These are phyloP conservation scores for Nannospalax galili DNA, from an alignment of 2,113 vertebrate genomes.

Conservation along the genomic window DNA sequence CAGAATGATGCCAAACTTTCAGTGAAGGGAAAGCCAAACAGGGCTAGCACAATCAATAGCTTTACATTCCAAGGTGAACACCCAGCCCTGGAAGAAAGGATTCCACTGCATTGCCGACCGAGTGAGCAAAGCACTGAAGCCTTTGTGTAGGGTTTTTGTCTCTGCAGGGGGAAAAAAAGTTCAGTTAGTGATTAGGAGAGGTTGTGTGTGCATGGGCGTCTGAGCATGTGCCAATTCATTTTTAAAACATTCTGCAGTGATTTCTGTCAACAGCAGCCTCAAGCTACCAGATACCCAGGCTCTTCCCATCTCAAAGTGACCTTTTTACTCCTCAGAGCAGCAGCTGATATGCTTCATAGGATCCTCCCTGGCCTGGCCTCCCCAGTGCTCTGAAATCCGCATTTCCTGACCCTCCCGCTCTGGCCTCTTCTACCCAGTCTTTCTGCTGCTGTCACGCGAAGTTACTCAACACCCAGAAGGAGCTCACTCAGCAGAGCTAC, in stretches of 20 bases:
- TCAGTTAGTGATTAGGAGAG: background rate
- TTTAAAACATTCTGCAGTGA: background rate
- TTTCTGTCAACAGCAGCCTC: background rate
- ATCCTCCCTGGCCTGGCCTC: background rate
- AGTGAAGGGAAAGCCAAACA: background rate
- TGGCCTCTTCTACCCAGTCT: background rate
- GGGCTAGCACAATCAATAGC: background rate
- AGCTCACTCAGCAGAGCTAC: background rate
- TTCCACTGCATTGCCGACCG: background rate
- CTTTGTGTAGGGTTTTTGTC: background rate
- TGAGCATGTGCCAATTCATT: background rate
- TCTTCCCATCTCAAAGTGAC: background rate
- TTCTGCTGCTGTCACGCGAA: background rate
- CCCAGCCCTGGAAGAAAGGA: background rate
- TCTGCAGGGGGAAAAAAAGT: background rate
- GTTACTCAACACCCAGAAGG: constrained; percentile 18
- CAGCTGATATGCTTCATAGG: background rate
- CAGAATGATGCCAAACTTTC: background rate
- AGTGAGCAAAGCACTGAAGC: background rate
- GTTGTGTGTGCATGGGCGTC: background rate
- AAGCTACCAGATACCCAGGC: background rate
- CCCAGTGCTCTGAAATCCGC: background rate
- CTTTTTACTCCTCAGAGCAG: background rate
- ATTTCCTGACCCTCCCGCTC: background rate
- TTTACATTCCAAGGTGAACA: background rate